phyloP scores from a whole-genome alignment of 2,797 vertebrate genomes.

The Manis crassicaudata region DNA sequence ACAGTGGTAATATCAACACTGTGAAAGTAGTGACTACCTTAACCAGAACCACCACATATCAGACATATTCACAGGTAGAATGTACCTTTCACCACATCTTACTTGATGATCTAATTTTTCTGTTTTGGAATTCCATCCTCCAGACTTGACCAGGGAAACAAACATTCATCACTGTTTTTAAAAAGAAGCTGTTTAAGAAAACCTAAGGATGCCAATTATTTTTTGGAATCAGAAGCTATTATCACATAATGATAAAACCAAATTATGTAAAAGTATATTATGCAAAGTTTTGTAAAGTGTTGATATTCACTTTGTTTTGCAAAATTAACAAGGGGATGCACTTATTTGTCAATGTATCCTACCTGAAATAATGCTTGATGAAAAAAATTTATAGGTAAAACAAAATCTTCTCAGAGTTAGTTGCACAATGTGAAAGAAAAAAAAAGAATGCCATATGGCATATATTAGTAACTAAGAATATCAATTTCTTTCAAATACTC shows the following conservation, averaged over 20 bases:
- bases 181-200: neutral
- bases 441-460: neutral
- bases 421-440: neutral
- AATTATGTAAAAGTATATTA: neutral
- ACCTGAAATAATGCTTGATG: neutral
- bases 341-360: neutral
- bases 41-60: neutral
- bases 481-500: neutral
- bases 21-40: neutral
- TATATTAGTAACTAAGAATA: neutral
- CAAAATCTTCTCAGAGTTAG: neutral
- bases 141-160: neutral
- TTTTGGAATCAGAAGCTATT: neutral
- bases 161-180: neutral
- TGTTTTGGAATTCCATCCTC: neutral
- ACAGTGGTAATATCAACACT: neutral
- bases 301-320: neutral
- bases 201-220: neutral
- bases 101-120: neutral
- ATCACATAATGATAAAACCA: neutral
- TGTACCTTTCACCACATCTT: neutral
- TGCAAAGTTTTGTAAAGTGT: neutral
- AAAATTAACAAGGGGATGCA: neutral
- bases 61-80: neutral
- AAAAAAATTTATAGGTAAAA: neutral